Evolutionary conservation across 2,113 vertebrate genomes (phyloP), one percentile per base, ranked within the genome.

Genomic region (Alethe castanea): DNA sequence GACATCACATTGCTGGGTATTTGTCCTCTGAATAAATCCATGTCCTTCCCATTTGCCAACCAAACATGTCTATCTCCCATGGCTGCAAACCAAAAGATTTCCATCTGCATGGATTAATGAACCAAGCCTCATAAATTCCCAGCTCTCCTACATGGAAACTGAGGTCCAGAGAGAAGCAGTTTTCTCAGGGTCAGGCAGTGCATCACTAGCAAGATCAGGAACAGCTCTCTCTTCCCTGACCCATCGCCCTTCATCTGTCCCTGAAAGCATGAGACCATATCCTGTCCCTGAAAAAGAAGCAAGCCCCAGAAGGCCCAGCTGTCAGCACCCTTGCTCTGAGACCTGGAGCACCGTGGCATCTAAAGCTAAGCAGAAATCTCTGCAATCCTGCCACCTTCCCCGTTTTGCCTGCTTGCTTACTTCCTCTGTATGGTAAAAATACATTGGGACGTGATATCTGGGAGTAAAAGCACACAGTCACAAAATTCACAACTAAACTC

Each of bases 261-360:
- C 38, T 60, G 33, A 0, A 4, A 85, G 38, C 31, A 54, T 0
- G 0, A 85, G 45, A 38, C 8, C 56, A 29, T 50, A 35, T n/a
- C 70, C 48, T 69, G 54, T 14, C 14, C 20, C 53, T 9, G 1
- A 29, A 64, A 4, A 67, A 54, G 48, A 31, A 72, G 53, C 7
- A 67, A 62, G 59, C 25, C 31, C 24, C 0, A 0, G 44, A 25
- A 50, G 9, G 9, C 42, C 47, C 40, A 35, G 19, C n/a, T 17
- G 4, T 14, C 45, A 56, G 24, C 25, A 54, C 4, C n/a, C 28
- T 45, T 61, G 48, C 31, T 73, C 69, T 5, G 11, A 85, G n/a
- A 19, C 24, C 25, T 6, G 12, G 31, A 77, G 23, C 31, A 36
- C 11, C 12, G 35, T 71, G 12, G 2, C 1, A 3, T 26, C 52